Conservation (phyloP, 2,888 invertebrate genomes). For the Metalampra italica region DNA sequence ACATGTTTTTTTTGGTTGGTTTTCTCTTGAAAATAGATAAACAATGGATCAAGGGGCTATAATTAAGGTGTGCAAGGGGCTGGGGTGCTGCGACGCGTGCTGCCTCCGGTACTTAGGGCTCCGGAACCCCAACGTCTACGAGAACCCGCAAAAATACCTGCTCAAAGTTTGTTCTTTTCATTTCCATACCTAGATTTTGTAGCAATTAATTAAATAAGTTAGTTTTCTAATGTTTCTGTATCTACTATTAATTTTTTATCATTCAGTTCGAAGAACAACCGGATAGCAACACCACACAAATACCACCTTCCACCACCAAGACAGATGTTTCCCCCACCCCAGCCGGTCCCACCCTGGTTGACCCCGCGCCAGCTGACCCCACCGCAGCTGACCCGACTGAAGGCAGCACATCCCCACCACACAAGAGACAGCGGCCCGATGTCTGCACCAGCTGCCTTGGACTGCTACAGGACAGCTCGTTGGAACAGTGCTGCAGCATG, state of each 20-base stretch:
- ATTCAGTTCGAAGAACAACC: not conserved
- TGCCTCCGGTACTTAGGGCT: constrained; percentile 83
- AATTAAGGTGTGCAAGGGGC: constrained; percentile 65
- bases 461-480: constrained; percentile 80
- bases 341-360: not conserved
- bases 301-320: not conserved
- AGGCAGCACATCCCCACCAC: constrained; percentile 24
- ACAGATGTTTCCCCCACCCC: not conserved
- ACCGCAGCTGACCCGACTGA: not conserved
- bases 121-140: constrained; percentile 75
- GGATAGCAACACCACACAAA: not conserved
- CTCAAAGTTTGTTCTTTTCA: constrained; percentile 59
- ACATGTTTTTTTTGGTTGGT: not conserved
- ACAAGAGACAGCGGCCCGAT: constrained; percentile 67
- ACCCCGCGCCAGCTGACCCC: not conserved
- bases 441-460: constrained; percentile 86
- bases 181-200: not conserved
- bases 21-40: not conserved
- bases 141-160: constrained; percentile 64
- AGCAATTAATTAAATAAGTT: no score
- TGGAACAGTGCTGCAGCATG: constrained; percentile 71
- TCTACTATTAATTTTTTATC: no score
- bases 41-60: constrained; percentile 70
- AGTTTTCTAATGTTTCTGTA: no score
- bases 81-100: constrained; percentile 83